Conservation (phyloP, 2,113 vertebrate species). For the Paracanthobrama guichenoti region DNA sequence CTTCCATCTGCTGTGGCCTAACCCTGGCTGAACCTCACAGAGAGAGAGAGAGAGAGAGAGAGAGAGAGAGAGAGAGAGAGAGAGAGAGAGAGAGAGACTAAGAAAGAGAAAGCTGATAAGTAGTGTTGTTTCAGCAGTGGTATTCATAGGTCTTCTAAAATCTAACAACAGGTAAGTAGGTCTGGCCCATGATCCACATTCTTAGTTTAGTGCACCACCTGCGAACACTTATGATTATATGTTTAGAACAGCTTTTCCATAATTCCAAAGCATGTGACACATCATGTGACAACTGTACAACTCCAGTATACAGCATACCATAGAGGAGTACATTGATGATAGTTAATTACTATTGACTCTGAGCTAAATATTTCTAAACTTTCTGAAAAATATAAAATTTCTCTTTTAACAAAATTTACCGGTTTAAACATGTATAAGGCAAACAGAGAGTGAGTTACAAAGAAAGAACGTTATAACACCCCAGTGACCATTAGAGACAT, state of each 20-base stretch:
- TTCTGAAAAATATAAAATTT: background rate
- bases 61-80: slow-evolving; percentile 18
- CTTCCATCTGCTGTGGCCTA: slow-evolving; percentile 62
- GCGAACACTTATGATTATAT: slow-evolving; percentile 5
- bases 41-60: background rate
- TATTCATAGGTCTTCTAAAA: slow-evolving; percentile 19
- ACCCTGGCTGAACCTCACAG: slow-evolving; percentile 50
- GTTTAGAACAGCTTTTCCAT: background rate
- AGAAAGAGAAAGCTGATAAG: slow-evolving; percentile 14
- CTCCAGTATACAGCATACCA: background rate
- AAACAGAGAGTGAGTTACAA: background rate
- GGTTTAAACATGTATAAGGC: background rate
- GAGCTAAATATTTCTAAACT: slow-evolving; percentile 4
- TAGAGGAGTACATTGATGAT: background rate
- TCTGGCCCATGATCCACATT: slow-evolving; percentile 1
- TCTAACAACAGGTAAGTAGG: slow-evolving; percentile 28
- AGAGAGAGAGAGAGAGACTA: background rate
- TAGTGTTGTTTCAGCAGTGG: slow-evolving; percentile 25
- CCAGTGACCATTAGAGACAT: background rate
- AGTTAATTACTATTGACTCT: background rate
- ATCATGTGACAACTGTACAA: background rate
- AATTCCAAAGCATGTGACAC: slow-evolving; percentile 1
- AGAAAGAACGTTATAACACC: background rate
- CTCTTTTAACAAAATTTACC: background rate
- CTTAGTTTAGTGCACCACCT: background rate